Conservation (phyloP, 2,113 vertebrate species). For the Corapipo altera region DNA sequence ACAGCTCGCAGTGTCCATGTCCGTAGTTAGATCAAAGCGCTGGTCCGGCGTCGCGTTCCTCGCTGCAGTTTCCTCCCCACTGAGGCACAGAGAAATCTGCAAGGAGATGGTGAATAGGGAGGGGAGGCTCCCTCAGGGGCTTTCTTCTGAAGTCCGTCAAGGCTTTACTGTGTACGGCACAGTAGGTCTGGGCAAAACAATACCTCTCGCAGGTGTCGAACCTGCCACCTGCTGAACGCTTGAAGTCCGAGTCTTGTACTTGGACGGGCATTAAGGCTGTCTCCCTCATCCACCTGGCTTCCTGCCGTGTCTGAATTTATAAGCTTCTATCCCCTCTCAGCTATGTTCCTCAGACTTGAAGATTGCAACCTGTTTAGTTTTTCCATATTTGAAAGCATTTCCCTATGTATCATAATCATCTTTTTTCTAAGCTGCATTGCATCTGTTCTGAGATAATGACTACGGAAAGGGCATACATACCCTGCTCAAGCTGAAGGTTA, state of each 20-base stretch:
- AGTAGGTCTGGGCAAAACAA: not conserved
- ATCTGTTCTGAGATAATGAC: not conserved
- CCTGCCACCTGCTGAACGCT: not conserved
- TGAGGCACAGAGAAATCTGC: not conserved
- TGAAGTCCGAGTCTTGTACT: not conserved
- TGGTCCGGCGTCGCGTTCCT: accelerated
- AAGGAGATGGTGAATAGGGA: not conserved
- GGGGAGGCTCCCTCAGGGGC: not conserved
- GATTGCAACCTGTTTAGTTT: not conserved
- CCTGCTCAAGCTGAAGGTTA: not conserved
- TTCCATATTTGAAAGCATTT: not conserved
- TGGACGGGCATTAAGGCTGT: too few species aligned
- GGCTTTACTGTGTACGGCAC: not conserved
- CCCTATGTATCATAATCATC: not conserved
- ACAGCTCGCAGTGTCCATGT: accelerated
- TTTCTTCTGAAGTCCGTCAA: not conserved
- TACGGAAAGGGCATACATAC: accelerated
- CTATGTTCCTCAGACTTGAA: not conserved
- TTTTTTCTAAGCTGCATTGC: not conserved
- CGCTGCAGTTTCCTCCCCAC: not conserved
- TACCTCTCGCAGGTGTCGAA: not conserved
- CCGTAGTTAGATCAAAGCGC: not conserved
- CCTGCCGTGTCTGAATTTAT: not conserved
- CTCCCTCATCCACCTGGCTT: not conserved
- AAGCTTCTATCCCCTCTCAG: accelerated